A percentile compares a stretch with the other conserved stretches of the same genome.
Conservation (phyloP, 2,113 vertebrate genomes). For the Psammodynastes pulverulentus region DNA sequence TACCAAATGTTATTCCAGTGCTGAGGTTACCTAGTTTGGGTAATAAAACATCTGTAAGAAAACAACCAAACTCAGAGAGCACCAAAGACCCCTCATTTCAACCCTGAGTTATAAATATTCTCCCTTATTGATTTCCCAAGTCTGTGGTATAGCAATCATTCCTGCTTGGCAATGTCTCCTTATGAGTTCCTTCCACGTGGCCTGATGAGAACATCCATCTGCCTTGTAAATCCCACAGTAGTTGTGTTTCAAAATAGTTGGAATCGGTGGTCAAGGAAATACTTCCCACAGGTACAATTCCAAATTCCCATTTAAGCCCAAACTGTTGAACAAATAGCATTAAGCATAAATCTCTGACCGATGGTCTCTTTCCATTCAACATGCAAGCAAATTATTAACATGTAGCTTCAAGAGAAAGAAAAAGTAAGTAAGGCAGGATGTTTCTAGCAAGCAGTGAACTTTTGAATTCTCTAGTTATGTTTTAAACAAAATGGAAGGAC, state of each 20-base stretch:
- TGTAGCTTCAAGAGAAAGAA: neutral
- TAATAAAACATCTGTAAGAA: neutral
- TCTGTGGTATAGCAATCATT: neutral
- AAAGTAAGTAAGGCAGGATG: neutral
- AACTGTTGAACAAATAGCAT: neutral
- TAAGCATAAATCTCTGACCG: neutral
- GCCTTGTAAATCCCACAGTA: neutral
- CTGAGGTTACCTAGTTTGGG: neutral
- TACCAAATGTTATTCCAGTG: neutral
- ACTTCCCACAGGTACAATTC: neutral
- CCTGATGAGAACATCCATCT: neutral
- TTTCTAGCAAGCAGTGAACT: neutral
- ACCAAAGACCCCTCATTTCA: neutral
- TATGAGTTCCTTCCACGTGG: neutral
- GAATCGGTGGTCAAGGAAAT: neutral
- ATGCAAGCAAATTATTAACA: neutral
- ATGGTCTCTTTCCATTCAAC: neutral
- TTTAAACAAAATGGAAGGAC: neutral
- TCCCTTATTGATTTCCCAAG: conserved; percentile 3
- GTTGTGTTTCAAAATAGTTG: neutral
- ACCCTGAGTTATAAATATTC: neutral
- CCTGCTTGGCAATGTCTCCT: neutral
- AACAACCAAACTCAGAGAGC: neutral
- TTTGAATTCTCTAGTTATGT: neutral
- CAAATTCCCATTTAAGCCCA: neutral